Percentiles rank a stretch among this genome's conserved stretches.
These are phyloP conservation scores for Sphaerophoria rueppellii DNA, from an alignment of 2,888 invertebrate genomes.

Conservation along the genomic window DNA sequence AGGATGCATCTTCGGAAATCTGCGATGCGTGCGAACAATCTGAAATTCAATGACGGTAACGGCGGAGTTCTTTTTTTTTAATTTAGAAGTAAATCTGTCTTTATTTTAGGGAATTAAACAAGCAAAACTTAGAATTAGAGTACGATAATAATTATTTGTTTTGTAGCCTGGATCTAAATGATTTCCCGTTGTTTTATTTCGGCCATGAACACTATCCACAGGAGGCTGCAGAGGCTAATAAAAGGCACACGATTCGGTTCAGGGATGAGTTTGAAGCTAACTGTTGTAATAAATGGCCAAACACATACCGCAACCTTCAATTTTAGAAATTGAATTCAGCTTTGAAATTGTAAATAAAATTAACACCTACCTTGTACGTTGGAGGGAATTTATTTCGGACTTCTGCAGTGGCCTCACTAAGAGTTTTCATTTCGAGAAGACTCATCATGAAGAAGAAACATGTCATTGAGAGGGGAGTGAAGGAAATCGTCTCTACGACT, in stretches of 20 bases:
- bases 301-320: no score
- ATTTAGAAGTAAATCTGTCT: slow-evolving; percentile 3
- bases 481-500: slow-evolving; percentile 88
- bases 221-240: no score
- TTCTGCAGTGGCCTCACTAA: slow-evolving; percentile 85
- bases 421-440: slow-evolving; percentile 87
- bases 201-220: no score
- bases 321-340: no score
- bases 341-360: no score
- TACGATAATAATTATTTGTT: no score
- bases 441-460: slow-evolving; percentile 91
- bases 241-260: no score
- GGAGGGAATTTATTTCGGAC: slow-evolving; percentile 88
- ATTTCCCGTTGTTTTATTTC: no score
- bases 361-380: slow-evolving; percentile 84
- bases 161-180: no score
- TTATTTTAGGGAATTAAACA: slow-evolving; percentile 30
- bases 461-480: slow-evolving; percentile 89
- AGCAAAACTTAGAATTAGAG: slow-evolving; percentile 28
- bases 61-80: not conserved
- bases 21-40: no score
- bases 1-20: slow-evolving; percentile 1
- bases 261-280: no score
- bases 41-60: not conserved
- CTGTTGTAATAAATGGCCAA: no score